Conservation (phyloP, 2,888 invertebrate genomes). For the Melolontha melolontha region DNA sequence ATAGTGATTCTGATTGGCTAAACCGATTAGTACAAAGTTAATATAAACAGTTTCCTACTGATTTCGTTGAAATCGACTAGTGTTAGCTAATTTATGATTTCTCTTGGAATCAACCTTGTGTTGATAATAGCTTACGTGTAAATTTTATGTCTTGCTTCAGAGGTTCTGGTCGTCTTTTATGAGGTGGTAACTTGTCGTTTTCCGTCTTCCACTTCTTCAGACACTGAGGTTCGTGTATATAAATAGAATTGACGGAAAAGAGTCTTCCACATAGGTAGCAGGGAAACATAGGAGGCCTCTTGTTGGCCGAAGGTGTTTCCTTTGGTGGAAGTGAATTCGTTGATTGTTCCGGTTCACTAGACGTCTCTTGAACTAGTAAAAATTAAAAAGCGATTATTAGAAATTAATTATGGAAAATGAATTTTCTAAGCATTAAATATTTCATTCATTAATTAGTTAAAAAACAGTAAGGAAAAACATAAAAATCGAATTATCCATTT, state of each 20-base stretch:
- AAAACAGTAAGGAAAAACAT: background rate
- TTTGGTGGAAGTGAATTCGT: background rate
- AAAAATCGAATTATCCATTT: too few species aligned
- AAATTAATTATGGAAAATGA: too few species aligned
- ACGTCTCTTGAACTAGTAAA: background rate
- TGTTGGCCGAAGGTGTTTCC: constrained; percentile 44
- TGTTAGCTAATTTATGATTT: too few species aligned
- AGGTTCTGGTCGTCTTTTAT: constrained; percentile 69
- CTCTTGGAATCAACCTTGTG: too few species aligned
- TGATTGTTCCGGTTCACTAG: background rate
- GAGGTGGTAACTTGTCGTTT: constrained; percentile 71
- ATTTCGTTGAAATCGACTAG: too few species aligned
- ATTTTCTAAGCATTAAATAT: too few species aligned
- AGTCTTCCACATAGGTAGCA: constrained; percentile 77
- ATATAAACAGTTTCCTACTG: too few species aligned
- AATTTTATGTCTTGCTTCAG: constrained; percentile 69
- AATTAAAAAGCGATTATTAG: too few species aligned
- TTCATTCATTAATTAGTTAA: too few species aligned
- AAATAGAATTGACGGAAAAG: constrained; percentile 72
- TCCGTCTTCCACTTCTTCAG: constrained; percentile 73
- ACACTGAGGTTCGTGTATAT: constrained; percentile 77
- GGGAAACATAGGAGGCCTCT: constrained; percentile 61
- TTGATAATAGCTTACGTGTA: constrained; percentile 61
- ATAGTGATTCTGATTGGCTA: too few species aligned
- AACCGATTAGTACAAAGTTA: too few species aligned